Evolutionary conservation across 2,797 vertebrate species (phyloP), one percentile per base, ranked within the genome.

Genomic region (Lutjanus campechanus): DNA sequence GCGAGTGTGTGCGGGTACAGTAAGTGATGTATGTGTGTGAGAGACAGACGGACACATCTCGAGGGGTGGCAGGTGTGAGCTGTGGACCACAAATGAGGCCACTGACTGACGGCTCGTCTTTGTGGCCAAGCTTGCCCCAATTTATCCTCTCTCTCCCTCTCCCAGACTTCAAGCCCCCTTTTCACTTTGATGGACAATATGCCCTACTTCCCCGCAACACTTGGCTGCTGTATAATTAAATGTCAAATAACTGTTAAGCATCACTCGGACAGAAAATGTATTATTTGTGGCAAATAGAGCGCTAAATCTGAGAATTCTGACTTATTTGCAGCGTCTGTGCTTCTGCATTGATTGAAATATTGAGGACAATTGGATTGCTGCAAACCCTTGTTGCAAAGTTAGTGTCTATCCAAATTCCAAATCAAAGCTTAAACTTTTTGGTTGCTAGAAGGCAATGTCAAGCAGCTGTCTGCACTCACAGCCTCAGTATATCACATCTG

Each of bases 101-200:
- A 76, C 65, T 93, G 90, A 92, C 85, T 92, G 90, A 92, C 87
- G 59, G 82, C 85, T 84, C 1, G 59, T 88, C 87, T 89, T 91
- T 91, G 87, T 86, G 85, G 83, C 86, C 84, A 55, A 72, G 75
- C 51, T 76, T 82, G 81, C 76, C 86, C 90, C 83, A 89, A 69
- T 92, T 89, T 86, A 81, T 87, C 73, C 79, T 59, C 81, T 72
- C 84, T 77, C 84, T 77, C 71, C 64, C 70, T 76, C 79, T 76
- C 54, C 13, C 71, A 64, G 54, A 79, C 79, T 89, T 84, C 76
- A 73, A 81, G 40, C 66, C 76, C 70, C 29, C 41, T 46, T 81
- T 79, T 88, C 73, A 88, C 81, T 86, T 81, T 93, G 91, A 91
- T 81, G 77, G 90, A 88, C 91, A 90, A 77, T 82, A 71, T 87